These are phyloP conservation scores for Mallotus villosus DNA, from an alignment of 2,797 vertebrate species.

Conservation along the genomic window DNA sequence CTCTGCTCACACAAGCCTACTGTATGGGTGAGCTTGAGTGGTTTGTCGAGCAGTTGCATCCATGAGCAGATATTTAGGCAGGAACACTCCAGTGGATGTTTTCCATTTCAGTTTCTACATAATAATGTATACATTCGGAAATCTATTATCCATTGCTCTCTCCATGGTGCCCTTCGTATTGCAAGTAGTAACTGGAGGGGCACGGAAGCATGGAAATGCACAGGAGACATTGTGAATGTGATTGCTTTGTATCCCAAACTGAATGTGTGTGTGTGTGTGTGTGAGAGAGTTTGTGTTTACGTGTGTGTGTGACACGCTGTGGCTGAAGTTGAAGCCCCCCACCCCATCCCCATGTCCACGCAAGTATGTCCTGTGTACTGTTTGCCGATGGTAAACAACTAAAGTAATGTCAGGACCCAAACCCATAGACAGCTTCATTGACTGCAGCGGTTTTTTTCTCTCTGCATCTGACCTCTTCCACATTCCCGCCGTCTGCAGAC, in stretches of 20 bases:
- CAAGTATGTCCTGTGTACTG: not conserved
- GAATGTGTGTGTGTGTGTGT: not conserved
- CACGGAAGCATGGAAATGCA: not conserved
- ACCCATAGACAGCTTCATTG: constrained; percentile 48
- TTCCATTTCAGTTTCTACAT: not conserved
- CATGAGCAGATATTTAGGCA: constrained; percentile 2
- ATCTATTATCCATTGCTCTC: not conserved
- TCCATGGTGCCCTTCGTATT: not conserved
- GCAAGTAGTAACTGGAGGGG: not conserved
- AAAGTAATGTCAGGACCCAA: constrained; percentile 17
- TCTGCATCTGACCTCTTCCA: constrained; percentile 55
- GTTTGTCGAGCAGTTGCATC: not conserved
- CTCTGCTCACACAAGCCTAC: no score
- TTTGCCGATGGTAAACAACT: not conserved
- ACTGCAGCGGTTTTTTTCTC: constrained; percentile 46
- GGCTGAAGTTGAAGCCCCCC: no score
- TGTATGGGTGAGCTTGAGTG: constrained; percentile 21
- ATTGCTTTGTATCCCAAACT: not conserved
- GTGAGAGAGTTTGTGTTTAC: no score
- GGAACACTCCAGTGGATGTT: not conserved
- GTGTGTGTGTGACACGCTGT: no score
- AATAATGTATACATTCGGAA: not conserved
- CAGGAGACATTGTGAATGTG: not conserved
- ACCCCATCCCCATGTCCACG: no score
- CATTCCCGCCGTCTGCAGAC: constrained; percentile 59